These are phyloP conservation scores for Syrista parreyssii DNA, from an alignment of 2,888 invertebrate species.

Conservation along the genomic window DNA sequence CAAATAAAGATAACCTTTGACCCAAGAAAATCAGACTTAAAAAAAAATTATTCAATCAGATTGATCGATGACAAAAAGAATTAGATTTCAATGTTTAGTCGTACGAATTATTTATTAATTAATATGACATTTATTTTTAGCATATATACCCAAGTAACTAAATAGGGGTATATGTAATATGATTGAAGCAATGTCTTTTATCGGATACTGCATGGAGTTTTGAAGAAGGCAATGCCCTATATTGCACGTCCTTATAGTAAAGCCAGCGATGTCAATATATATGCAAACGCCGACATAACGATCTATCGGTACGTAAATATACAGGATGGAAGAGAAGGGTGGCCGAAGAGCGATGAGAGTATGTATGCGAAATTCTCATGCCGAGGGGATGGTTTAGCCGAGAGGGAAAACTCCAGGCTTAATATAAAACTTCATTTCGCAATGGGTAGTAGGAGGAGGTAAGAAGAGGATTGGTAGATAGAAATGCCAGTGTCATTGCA, in stretches of 20 bases:
- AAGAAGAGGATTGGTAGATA: conserved; percentile 49
- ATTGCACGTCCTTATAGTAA: background rate
- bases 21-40: background rate
- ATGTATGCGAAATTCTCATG: conserved; percentile 5
- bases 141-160: background rate
- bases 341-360: conserved; percentile 22
- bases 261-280: conserved; percentile 61
- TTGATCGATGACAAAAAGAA: background rate
- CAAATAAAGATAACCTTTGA: background rate
- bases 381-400: conserved; percentile 18
- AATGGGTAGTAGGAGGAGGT: conserved; percentile 54
- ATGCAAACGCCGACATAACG: conserved; percentile 65
- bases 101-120: background rate
- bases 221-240: background rate
- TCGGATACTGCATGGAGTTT: background rate
- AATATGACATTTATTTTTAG: background rate
- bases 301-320: conserved; percentile 65
- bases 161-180: background rate
- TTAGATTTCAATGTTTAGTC: background rate
- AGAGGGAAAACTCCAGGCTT: conserved; percentile 55
- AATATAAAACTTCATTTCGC: conserved; percentile 66
- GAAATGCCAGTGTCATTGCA: conserved; percentile 43
- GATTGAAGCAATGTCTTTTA: background rate
- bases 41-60: background rate
- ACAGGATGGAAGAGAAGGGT: conserved; percentile 42